Conservation (phyloP, 1,140 invertebrate species). For the Solen grandis region DNA sequence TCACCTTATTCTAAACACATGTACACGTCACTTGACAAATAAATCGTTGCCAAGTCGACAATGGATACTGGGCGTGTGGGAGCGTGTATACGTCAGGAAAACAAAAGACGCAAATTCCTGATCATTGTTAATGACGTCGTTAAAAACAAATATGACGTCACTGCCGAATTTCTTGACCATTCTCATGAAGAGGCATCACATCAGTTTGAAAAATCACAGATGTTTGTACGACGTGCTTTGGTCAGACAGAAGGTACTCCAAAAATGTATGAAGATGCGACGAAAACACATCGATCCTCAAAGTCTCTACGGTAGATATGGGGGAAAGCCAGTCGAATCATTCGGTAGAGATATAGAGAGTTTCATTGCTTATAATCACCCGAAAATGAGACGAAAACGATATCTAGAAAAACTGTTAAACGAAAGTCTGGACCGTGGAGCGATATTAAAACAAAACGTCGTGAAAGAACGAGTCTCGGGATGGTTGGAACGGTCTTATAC, state of each 20-base stretch:
- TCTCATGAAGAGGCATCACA: slow-evolving; percentile 1
- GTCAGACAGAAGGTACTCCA: slow-evolving; percentile 53
- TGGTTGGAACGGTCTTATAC: slow-evolving; percentile 48
- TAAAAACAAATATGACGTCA: slow-evolving; percentile 49
- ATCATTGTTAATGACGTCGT: slow-evolving; percentile 53
- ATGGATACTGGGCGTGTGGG: slow-evolving; percentile 54
- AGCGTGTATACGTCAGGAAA: slow-evolving; percentile 40
- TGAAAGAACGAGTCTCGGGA: slow-evolving; percentile 17
- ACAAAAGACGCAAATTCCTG: slow-evolving; percentile 50
- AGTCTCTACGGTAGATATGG: slow-evolving; percentile 33
- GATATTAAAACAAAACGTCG: slow-evolving; percentile 37
- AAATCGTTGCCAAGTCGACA: too few species aligned
- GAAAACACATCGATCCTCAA: not conserved
- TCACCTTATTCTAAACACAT: too few species aligned
- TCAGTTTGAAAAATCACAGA: slow-evolving; percentile 52
- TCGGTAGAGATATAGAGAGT: slow-evolving; percentile 43
- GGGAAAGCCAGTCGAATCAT: slow-evolving; percentile 46
- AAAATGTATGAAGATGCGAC: slow-evolving; percentile 48
- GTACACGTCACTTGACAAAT: too few species aligned
- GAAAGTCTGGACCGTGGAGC: slow-evolving; percentile 51
- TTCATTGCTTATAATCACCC: slow-evolving; percentile 53
- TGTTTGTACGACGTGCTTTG: slow-evolving; percentile 46
- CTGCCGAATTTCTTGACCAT: slow-evolving; percentile 28
- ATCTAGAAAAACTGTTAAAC: slow-evolving; percentile 34
- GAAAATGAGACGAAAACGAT: slow-evolving; percentile 46